These are phyloP conservation scores for Apamea anceps DNA, from an alignment of 2,888 invertebrate genomes.

Conservation along the genomic window DNA sequence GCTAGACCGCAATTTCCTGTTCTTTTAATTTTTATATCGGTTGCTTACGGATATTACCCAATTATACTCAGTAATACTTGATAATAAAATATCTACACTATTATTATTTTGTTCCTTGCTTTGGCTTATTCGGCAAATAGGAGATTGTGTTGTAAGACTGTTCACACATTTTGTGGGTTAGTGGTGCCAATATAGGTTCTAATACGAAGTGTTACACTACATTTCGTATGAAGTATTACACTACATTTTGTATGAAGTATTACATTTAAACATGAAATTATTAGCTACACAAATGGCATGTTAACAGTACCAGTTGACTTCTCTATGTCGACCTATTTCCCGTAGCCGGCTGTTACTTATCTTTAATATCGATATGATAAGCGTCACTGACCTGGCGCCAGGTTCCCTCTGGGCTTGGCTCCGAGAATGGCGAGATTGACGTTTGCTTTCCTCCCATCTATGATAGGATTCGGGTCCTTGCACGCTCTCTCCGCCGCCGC, in stretches of 20 bases:
- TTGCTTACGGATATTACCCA: conserved; percentile 24
- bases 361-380: conserved; percentile 57
- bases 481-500: conserved; percentile 98
- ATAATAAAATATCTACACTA: conserved; percentile 26
- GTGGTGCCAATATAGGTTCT: conserved; percentile 14
- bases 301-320: conserved; percentile 27
- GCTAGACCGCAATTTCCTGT: conserved; percentile 32
- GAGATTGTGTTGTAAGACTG: neutral
- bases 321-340: conserved; percentile 53
- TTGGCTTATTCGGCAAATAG: conserved; percentile 1
- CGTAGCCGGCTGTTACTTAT: conserved; percentile 49
- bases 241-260: conserved; percentile 10
- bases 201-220: neutral
- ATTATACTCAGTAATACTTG: conserved; percentile 7
- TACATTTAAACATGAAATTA: conserved; percentile 22
- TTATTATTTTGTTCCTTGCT: conserved; percentile 27
- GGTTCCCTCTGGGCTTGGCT: conserved; percentile 98
- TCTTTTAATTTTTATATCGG: conserved; percentile 22
- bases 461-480: conserved; percentile 99
- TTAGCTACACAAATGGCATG: conserved; percentile 3
- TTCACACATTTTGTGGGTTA: conserved; percentile 14
- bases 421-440: conserved; percentile 99
- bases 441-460: conserved; percentile 99
- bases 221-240: conserved; percentile 12
- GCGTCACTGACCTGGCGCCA: conserved; percentile 92